These are phyloP conservation scores for Cerastoderma edule DNA, from an alignment of 2,888 invertebrate species.

Conservation along the genomic window DNA sequence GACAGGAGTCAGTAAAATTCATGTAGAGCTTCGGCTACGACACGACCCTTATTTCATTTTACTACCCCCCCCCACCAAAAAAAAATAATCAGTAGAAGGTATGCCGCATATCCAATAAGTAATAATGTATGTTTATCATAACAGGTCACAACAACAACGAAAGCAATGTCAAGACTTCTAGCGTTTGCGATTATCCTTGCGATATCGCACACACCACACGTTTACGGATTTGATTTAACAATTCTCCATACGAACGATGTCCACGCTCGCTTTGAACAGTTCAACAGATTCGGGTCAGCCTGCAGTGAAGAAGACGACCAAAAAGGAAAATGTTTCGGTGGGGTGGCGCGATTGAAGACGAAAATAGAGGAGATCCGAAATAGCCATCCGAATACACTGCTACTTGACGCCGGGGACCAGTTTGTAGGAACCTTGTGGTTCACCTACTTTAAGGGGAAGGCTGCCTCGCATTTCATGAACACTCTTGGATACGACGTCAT, in stretches of 20 bases:
- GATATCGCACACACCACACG: background rate
- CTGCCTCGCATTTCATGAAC: conserved; percentile 38
- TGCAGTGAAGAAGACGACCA: conserved; percentile 84
- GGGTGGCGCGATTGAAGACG: conserved; percentile 56
- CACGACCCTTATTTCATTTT: too few species aligned
- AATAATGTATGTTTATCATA: too few species aligned
- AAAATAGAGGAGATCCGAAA: conserved; percentile 63
- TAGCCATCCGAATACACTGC: conserved; percentile 86
- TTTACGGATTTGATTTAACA: conserved; percentile 87
- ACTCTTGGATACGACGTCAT: conserved; percentile 43
- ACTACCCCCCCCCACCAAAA: too few species aligned
- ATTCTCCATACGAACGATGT: conserved; percentile 96
- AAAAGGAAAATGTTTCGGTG: conserved; percentile 59
- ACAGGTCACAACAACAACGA: too few species aligned
- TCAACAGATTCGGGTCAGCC: conserved; percentile 88
- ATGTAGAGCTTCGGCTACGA: too few species aligned
- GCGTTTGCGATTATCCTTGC: too few species aligned
- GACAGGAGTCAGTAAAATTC: too few species aligned
- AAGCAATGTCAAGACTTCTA: too few species aligned
- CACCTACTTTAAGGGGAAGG: conserved; percentile 28
- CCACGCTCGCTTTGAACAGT: conserved; percentile 93
- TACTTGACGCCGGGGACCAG: conserved; percentile 95
- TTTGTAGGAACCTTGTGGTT: conserved; percentile 96
- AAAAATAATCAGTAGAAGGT: too few species aligned
- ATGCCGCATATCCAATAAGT: too few species aligned